Conservation (phyloP, 2,888 invertebrate species). For the Atherix ibis region DNA sequence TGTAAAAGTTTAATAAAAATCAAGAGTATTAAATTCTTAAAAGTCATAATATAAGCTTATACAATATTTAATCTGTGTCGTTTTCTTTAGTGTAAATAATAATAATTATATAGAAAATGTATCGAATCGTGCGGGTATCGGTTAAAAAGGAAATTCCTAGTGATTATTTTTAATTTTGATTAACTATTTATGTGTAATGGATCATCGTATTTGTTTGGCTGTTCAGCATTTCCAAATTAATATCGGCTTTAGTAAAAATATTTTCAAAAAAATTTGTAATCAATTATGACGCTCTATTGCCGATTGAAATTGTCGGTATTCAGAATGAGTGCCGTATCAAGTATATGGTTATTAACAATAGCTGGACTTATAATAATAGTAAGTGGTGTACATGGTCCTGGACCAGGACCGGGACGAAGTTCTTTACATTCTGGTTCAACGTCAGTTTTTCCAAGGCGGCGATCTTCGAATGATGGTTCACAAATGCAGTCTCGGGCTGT, state of each 20-base stretch:
- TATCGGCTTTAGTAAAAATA: too few relatives aligned
- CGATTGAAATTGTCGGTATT: constrained; percentile 13
- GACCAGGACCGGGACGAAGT: constrained; percentile 17
- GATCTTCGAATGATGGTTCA: constrained; percentile 30
- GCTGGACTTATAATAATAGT: constrained; percentile 14
- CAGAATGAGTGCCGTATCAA: constrained; percentile 15
- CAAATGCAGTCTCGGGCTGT: constrained; percentile 80
- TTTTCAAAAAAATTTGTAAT: too few relatives aligned
- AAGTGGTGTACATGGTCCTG: constrained; percentile 17
- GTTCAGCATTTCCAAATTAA: too few relatives aligned
- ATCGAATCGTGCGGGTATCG: too few relatives aligned
- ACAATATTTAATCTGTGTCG: too few relatives aligned
- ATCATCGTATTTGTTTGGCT: background rate
- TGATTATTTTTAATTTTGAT: too few relatives aligned
- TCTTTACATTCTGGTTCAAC: constrained; percentile 15
- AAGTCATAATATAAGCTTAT: too few relatives aligned
- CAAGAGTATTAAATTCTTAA: too few relatives aligned
- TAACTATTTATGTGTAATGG: constrained; percentile 1
- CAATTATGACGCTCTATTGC: constrained; percentile 19
- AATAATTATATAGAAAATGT: too few relatives aligned
- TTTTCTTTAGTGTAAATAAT: too few relatives aligned
- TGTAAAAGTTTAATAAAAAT: too few relatives aligned
- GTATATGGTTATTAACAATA: constrained; percentile 10
- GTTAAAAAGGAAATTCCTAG: too few relatives aligned
- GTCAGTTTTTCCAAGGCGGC: constrained; percentile 25